Evolutionary conservation across 2,113 vertebrate species (phyloP).

Genomic region (Leucopternis melanops): DNA sequence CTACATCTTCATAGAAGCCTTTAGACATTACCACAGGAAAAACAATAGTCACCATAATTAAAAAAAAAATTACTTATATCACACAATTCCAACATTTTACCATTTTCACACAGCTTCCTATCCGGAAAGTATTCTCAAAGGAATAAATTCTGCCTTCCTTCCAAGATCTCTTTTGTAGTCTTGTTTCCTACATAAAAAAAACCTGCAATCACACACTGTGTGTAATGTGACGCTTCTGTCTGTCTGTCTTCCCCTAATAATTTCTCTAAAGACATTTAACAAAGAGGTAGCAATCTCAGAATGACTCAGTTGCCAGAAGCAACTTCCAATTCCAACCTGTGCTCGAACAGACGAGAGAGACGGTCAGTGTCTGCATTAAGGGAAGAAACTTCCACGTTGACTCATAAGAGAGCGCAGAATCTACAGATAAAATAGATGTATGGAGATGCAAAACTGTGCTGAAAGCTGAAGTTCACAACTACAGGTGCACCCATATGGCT

Average conservation of each 20-base stretch:
- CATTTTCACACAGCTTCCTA: not conserved
- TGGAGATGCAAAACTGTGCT: not conserved
- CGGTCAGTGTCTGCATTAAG: rapidly evolving
- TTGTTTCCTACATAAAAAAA: not conserved
- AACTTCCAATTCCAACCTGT: not conserved
- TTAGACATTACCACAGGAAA: not conserved
- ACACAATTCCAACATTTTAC: not conserved
- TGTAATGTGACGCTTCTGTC: not conserved
- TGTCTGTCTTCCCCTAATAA: not conserved
- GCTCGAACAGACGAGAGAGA: not conserved
- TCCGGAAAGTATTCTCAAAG: not conserved
- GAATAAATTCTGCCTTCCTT: not conserved
- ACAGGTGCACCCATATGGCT: not conserved
- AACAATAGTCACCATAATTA: not conserved
- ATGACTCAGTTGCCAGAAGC: not conserved
- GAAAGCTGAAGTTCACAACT: not conserved
- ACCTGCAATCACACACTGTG: not conserved
- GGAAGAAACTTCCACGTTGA: not conserved
- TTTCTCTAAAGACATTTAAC: not conserved
- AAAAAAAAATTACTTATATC: not conserved
- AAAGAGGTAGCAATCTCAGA: not conserved
- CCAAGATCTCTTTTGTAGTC: not conserved
- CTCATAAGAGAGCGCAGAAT: not conserved
- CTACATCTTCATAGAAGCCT: not conserved
- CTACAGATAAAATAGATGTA: not conserved